Base-by-base conservation (phyloP, 2,797 vertebrate species). In the Channa striata region DNA sequence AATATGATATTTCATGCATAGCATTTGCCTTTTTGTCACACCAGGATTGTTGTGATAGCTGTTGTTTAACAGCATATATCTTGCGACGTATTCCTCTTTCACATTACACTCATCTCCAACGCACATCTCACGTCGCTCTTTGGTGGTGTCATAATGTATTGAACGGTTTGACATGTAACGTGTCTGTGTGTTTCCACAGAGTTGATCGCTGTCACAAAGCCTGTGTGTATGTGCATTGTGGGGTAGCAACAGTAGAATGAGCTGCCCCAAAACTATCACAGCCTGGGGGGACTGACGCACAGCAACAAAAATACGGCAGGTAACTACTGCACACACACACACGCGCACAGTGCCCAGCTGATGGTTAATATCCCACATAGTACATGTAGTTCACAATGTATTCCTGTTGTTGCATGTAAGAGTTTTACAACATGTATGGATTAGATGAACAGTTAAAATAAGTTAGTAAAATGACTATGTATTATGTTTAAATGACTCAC, bases 291-390 rank as follows among this genome's bases (percentile, higher is more conserved):
- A 91, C 86, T 93, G 82, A 94, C 69, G 80, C 80, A 87, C 78
- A 81, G 42, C 78, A 87, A 56, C 87, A 80, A 79, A 80, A 79
- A 83, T 80, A 89, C 82, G 53, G 91, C 90, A 94, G 94, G 94
- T 94, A 92, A 86, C 50, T 42, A 52, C 21, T 30, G 46, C 10
- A 53, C 50, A 65, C 66, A 48, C 43, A 50, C 47, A 68, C 19
- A 56, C 33, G 51, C 20, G 58, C 8, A 42, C 3, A 1, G 11
- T 23, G 39, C 63, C 16, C 40, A 59, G 5, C 12, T 39, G 40
- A 43, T 30, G 12, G 17, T 21, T 6, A 16, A 37, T 52, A 19
- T 50, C 43, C 2, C 40, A 0, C 39, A 17, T 7, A 49, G 21
- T 68, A 21, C 14, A 52, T n/a, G 1, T 48, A n/a, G 20, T 52